phyloP scores from a whole-genome alignment of 35 echinoderm and acorn worm species.

The Heliocidaris erythrogramma region DNA sequence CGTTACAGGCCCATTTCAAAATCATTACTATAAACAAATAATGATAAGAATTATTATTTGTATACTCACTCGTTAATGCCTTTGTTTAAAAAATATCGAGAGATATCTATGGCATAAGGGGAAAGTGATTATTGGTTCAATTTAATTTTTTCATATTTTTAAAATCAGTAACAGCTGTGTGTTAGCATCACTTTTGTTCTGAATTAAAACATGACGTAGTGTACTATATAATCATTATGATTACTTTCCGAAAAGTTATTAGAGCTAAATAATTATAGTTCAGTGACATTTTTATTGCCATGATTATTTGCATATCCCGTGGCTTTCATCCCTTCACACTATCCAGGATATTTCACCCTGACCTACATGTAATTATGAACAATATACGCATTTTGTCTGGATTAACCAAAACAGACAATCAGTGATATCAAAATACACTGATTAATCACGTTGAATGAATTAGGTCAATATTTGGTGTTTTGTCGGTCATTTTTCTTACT shows the following conservation, averaged over 20 bases:
- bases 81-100: too few relatives aligned
- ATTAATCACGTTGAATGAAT: background rate
- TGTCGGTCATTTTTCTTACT: background rate
- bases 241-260: too few relatives aligned
- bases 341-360: background rate
- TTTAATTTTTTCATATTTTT: background rate
- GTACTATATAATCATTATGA: background rate
- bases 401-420: background rate
- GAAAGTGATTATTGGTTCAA: background rate
- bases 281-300: background rate
- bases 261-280: too few relatives aligned
- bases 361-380: background rate
- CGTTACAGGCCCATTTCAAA: too few relatives aligned
- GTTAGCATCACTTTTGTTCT: background rate
- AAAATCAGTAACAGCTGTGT: background rate
- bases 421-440: background rate
- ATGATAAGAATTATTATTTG: too few relatives aligned
- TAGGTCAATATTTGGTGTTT: background rate
- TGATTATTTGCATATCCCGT: background rate
- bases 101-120: background rate
- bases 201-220: background rate
- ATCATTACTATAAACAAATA: too few relatives aligned
- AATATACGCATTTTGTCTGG: background rate
- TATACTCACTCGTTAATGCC: too few relatives aligned
- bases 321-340: background rate